Evolutionary conservation across 2,797 vertebrate species (phyloP), one percentile per base, ranked within the genome.

Genomic region (Vultur gryphus): DNA sequence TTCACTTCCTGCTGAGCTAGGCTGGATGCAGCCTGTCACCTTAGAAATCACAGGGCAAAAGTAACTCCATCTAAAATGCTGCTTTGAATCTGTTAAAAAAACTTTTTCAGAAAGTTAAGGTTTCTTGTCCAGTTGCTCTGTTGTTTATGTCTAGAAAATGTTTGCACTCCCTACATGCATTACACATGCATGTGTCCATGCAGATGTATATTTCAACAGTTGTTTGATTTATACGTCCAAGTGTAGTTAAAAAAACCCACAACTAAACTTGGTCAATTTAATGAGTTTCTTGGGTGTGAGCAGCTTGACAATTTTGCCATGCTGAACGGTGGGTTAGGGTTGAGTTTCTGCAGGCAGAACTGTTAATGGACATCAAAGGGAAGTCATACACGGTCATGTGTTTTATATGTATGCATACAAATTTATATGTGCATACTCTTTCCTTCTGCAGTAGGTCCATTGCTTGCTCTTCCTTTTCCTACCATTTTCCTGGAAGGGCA

Each of bases 281-380:
- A 31, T 61, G 13, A 46, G 7, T 69, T 62, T 78, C 41, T 71
- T 17, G 1, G 7, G 7, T 44, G 28, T 78, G 52, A 84, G 31
- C 35, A 43, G 16, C 20, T 58, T 73, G 55, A 46, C 61, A 78
- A 7, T 54, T 87, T 84, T 37, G 31, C 69, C 16, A 52, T 24
- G 4, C 10, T 24, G 6, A 76, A 19, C 0, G 0, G 16, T 31
- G 21, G 3, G 4, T 72, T 65, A 71, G 8, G 6, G 7, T 65
- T 58, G 2, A 67, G 15, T n/a, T 62, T 70, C 61, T 67, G 52
- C 35, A 71, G 41, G 24, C 6, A 76, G 46, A 72, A 61, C 5
- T 55, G n/a, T 39, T 75, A 29, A 29, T 1, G 2, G 9, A 17
- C 17, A 67, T 59, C 48, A 37, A 24, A 66, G 16, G 12, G 17